Base-by-base conservation (phyloP, 1,140 invertebrate genomes). In the Pteromalus puparum region DNA sequence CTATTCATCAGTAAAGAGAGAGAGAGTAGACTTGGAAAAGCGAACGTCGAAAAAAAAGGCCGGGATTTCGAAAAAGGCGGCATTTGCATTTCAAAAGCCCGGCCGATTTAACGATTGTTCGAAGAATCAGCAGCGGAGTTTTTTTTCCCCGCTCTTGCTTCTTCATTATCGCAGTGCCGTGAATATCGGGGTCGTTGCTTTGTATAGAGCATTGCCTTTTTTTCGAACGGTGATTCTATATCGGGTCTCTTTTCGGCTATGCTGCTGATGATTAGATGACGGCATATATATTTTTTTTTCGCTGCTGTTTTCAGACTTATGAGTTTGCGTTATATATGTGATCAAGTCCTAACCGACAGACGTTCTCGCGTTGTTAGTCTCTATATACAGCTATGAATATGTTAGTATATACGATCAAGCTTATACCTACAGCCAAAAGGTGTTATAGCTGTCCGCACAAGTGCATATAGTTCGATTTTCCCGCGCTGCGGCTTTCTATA, bases 1-100 rank as follows among this genome's bases (percentile, higher is more conserved):
- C 34, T 68, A 30, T 79, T 67, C 61, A 21, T 67, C 77, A 65
- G 81, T 75, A 38, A 21, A 5, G 34, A 34, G 65, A 53, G 18
- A 0, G 30, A 81, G 42, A 84, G 70, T 5, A 61, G 68, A 18
- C 65, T n/a, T 53, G 38, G 38, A 83, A 83, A 65, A 30, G 68
- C 12, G 68, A 28, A 21, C 26, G 21, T 5, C n/a, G 18, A 26
- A 70, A 26, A 70, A 26, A n/a, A 30, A 30, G 26, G 68, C 72
- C 68, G 76, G 42, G 81, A 73, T 53, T 26, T 61, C 65, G 4
- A 75, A 84, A 80, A 65, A 70, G 78, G 83, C 75, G 85, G 73
- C 73, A 86, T 87, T 88, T 88, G 87, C 85, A 88, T 87, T 87
- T 88, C 87, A 88, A 88, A 88, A 87, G 87, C 1, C 82, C 85